Conservation (phyloP, 2,797 vertebrate species). For the Sphaeramia orbicularis region DNA sequence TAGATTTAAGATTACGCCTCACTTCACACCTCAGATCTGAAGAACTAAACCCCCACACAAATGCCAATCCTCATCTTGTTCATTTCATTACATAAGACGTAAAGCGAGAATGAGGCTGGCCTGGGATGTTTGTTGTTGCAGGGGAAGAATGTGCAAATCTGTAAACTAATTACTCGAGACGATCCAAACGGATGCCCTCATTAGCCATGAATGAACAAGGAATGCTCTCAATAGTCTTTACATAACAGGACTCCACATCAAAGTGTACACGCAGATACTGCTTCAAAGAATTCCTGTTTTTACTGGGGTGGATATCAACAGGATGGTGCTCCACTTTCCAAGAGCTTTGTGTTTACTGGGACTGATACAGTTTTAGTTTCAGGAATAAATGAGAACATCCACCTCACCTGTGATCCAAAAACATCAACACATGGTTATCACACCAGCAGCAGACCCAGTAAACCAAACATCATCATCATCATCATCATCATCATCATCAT, state of each 20-base stretch:
- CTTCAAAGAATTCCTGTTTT: slow-evolving; percentile 37
- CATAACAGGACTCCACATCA: slow-evolving; percentile 65
- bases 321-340: slow-evolving; percentile 35
- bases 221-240: slow-evolving; percentile 72
- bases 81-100: slow-evolving; percentile 48
- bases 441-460: no score
- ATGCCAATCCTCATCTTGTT: slow-evolving; percentile 8
- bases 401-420: no score
- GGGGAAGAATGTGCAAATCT: slow-evolving; percentile 37
- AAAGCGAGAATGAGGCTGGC: slow-evolving; percentile 32
- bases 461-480: no score
- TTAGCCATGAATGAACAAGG: slow-evolving; percentile 73
- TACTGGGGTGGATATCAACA: slow-evolving; percentile 20
- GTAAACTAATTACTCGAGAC: slow-evolving; percentile 66
- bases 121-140: slow-evolving; percentile 37
- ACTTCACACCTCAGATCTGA: neutral
- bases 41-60: neutral
- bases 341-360: slow-evolving; percentile 21
- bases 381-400: neutral
- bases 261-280: slow-evolving; percentile 22
- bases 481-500: no score
- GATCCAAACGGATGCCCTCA: slow-evolving; percentile 67
- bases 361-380: neutral
- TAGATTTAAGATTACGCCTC: slow-evolving; percentile 5
- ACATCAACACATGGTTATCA: no score